Conservation (phyloP, 92 coral and sea anemone species). For the Metridium senile region DNA sequence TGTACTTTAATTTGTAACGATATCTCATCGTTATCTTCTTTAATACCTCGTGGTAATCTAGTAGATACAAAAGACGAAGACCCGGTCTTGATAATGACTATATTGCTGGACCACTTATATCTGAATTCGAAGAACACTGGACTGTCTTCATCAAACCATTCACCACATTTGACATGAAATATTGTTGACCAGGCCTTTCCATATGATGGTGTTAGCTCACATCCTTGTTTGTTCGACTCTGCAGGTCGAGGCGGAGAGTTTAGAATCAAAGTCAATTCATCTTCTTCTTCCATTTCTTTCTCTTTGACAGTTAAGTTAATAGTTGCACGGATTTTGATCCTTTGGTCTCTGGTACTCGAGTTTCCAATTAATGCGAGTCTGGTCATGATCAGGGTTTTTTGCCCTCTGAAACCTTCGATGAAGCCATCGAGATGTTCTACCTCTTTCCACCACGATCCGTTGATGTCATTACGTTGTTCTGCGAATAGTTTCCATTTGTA, state of each 20-base stretch:
- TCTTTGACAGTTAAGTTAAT: slow-evolving; percentile 15
- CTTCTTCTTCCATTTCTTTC: slow-evolving; percentile 29
- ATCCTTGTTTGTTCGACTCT: slow-evolving; percentile 12
- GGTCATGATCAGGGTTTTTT: background rate
- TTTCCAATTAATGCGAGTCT: slow-evolving; percentile 1
- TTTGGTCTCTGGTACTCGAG: background rate
- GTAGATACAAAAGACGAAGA: slow-evolving; percentile 33
- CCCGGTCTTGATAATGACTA: slow-evolving; percentile 56
- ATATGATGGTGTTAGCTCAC: slow-evolving; percentile 41
- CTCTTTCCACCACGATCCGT: slow-evolving; percentile 41
- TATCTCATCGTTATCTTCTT: slow-evolving; percentile 49
- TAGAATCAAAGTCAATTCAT: slow-evolving; percentile 39
- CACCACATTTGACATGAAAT: slow-evolving; percentile 53
- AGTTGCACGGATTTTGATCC: slow-evolving; percentile 28
- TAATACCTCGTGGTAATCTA: slow-evolving; percentile 68
- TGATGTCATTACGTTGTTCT: slow-evolving; percentile 11
- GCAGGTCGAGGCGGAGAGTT: slow-evolving; percentile 61
- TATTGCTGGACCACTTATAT: slow-evolving; percentile 49
- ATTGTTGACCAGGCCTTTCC: slow-evolving; percentile 69
- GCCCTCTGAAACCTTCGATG: background rate
- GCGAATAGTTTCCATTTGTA: slow-evolving; percentile 15
- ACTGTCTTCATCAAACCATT: slow-evolving; percentile 67
- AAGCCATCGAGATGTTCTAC: background rate
- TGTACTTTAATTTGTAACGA: slow-evolving; percentile 50
- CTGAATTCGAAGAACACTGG: slow-evolving; percentile 53